phyloP scores from a whole-genome alignment of 1,140 invertebrate genomes.

The Drosophila persimilis region DNA sequence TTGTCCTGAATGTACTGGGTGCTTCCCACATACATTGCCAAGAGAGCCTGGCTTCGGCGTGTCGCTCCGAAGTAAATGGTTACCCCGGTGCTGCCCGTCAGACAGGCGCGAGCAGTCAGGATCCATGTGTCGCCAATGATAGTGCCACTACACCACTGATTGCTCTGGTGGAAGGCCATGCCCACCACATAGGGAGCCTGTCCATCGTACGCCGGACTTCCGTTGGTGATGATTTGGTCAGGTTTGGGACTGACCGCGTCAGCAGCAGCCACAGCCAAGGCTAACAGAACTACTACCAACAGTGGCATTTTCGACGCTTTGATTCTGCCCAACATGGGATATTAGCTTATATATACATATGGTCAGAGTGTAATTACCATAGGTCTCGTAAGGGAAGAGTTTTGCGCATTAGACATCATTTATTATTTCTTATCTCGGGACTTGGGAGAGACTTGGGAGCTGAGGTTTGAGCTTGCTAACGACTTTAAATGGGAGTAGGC shows the following conservation, averaged over 20 bases:
- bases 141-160: conserved; percentile 51
- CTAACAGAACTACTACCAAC: too few species aligned
- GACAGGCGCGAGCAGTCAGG: conserved; percentile 41
- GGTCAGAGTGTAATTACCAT: too few species aligned
- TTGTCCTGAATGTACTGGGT: conserved; percentile 30
- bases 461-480: too few species aligned
- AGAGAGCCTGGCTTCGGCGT: conserved; percentile 13
- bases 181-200: conserved; percentile 84
- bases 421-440: too few species aligned
- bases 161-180: conserved; percentile 56
- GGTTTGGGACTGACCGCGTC: neutral
- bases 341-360: too few species aligned
- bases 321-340: too few species aligned
- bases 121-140: conserved; percentile 61
- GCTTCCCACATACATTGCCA: conserved; percentile 19
- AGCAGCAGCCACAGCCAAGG: neutral
- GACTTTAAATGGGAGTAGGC: too few species aligned
- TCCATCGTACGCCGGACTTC: conserved; percentile 22
- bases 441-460: too few species aligned
- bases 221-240: conserved; percentile 46
- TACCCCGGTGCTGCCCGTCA: conserved; percentile 25
- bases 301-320: too few species aligned
- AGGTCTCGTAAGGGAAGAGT: too few species aligned
- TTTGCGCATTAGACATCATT: too few species aligned
- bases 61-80: conserved; percentile 73